Evolutionary conservation across 2,113 vertebrate genomes (phyloP), one percentile per base, ranked within the genome.

Genomic region (Coreoperca whiteheadi): DNA sequence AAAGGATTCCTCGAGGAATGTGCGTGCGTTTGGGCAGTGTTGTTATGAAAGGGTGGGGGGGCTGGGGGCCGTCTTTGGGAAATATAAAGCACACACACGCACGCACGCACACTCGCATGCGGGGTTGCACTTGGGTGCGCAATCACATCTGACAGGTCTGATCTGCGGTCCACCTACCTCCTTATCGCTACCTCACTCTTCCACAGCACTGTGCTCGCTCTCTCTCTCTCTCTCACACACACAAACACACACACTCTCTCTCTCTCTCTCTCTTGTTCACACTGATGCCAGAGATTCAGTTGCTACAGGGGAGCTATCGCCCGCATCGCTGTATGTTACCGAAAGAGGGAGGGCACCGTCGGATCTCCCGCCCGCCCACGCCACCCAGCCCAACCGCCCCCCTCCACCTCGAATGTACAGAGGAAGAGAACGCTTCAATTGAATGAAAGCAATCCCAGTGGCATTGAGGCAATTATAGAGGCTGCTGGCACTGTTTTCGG

Each of bases 391-490:
- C 70, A 59, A 43, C 74, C 23, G 37, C 3, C 59, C 6, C 60
- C 46, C 2, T 21, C 86, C 88, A 81, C 72, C 86, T 87, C 68
- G 21, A 43, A 76, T 71, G 84, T 84, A 86, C 75, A 79, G 85
- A 86, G 90, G 84, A 82, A 88, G 89, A 85, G 87, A 93, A 87
- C 11, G 79, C 94, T 84, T 80, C 80, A 90, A 94, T 94, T 94
- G 91, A 93, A 94, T 90, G 48, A 89, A 94, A 93, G 88, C 46
- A 89, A 34, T 92, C 94, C 95, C 96, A 88, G 20, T 37, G 91
- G 95, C 90, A 90, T 94, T 90, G 50, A 86, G 92, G 93, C 88
- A 95, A 95, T 96, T 93, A 95, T 79, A 93, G 77, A 60, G 66
- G 63, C 88, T 84, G 83, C 89, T 84, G 81, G 83, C 91, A 83